Evolutionary conservation across 2,113 vertebrate genomes (phyloP).

Genomic region (Nematolebias whitei): DNA sequence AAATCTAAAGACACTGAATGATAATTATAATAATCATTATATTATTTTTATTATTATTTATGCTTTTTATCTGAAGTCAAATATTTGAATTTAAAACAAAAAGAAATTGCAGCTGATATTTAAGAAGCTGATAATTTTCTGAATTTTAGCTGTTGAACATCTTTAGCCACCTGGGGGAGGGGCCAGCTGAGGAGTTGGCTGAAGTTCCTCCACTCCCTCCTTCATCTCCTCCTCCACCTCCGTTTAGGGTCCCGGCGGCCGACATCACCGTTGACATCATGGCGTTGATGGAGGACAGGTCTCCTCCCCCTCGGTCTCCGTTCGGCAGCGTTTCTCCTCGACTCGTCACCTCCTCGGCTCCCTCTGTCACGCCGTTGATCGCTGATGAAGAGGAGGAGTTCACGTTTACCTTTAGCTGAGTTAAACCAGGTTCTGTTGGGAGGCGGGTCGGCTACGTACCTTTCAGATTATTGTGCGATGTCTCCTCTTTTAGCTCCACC

Average conservation of each 20-base stretch:
- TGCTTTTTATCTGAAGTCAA: no score
- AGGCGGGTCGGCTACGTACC: neutral
- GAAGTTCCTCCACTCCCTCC: constrained; percentile 66
- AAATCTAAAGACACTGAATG: no score
- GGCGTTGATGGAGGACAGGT: constrained; percentile 89
- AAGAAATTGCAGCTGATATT: no score
- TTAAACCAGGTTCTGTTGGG: rapidly evolving
- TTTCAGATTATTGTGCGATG: constrained; percentile 51
- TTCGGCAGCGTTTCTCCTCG: constrained; percentile 63
- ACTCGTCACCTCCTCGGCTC: constrained; percentile 30
- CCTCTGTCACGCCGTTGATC: constrained; percentile 38
- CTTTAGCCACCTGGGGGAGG: constrained; percentile 77
- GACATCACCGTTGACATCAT: constrained; percentile 93
- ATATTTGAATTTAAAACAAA: no score
- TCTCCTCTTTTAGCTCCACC: constrained; percentile 11
- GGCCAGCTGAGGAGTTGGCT: constrained; percentile 55
- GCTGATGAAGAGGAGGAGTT: constrained; percentile 6
- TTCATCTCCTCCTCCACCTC: constrained; percentile 71
- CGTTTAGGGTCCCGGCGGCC: constrained; percentile 82
- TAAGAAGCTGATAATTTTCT: no score
- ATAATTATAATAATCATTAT: no score
- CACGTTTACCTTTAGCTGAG: rapidly evolving
- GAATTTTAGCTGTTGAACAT: no score
- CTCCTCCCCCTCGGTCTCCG: no score
- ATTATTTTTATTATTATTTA: no score